These are phyloP conservation scores for Drosophila pachea DNA, from an alignment of 1,140 invertebrate genomes.

Conservation along the genomic window DNA sequence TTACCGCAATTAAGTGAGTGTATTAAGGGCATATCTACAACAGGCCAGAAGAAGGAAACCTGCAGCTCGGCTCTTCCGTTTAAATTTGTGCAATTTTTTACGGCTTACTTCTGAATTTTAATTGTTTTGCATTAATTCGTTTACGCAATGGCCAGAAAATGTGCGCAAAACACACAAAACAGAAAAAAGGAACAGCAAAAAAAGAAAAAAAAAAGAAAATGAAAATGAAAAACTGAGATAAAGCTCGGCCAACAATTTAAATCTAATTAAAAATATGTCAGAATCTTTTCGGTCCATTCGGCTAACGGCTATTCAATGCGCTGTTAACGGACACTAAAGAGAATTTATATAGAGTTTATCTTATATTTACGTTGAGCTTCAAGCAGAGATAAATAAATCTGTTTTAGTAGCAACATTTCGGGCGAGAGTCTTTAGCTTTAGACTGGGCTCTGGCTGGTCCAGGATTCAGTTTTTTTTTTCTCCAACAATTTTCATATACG, in stretches of 20 bases:
- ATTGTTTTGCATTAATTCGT: constrained; percentile 2
- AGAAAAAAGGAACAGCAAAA: neutral
- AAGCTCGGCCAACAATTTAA: constrained; percentile 3
- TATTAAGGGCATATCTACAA: constrained; percentile 17
- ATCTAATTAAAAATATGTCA: constrained; percentile 1
- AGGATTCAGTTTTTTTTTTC: too few relatives aligned
- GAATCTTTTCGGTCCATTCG: neutral
- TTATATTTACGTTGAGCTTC: too few relatives aligned
- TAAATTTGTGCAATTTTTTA: neutral
- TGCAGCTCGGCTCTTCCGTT: neutral
- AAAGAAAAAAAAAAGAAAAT: neutral
- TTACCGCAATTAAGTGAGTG: constrained; percentile 45
- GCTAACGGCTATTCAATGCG: neutral
- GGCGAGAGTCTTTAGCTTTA: too few relatives aligned
- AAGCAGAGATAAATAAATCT: too few relatives aligned
- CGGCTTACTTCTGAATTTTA: neutral
- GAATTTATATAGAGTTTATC: too few relatives aligned
- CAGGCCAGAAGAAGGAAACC: neutral
- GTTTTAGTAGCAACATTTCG: too few relatives aligned
- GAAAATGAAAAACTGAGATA: neutral
- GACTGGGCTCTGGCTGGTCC: too few relatives aligned
- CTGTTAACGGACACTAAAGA: neutral
- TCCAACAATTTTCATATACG: too few relatives aligned
- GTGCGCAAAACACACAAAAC: neutral
- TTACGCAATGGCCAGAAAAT: neutral